Conservation (phyloP, 2,888 invertebrate genomes). For the Gryllus longicercus region DNA sequence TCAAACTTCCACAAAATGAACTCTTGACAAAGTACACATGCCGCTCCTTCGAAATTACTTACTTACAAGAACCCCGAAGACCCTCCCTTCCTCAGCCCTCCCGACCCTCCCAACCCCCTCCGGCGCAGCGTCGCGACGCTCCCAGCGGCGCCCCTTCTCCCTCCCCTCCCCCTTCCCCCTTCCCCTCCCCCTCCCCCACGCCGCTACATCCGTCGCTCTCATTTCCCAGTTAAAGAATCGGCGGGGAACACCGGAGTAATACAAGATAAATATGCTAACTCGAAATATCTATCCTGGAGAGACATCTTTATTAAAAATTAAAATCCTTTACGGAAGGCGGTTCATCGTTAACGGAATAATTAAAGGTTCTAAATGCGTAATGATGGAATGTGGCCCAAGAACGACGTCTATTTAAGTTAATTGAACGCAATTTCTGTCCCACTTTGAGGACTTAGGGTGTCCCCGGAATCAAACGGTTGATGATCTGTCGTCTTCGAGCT, state of each 20-base stretch:
- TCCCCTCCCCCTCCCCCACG: neutral
- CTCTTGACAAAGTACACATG: conserved; percentile 30
- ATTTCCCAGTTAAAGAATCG: conserved; percentile 6
- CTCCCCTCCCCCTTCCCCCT: neutral
- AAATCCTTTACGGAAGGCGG: neutral
- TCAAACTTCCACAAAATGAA: conserved; percentile 27
- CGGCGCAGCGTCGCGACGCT: neutral
- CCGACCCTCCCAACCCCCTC: neutral
- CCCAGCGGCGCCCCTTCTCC: neutral
- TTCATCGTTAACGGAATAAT: neutral
- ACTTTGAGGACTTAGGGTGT: no score
- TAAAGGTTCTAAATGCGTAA: neutral
- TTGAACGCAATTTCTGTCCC: no score
- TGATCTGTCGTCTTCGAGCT: no score
- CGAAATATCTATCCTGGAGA: neutral
- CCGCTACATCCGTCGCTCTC: neutral
- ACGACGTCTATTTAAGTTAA: no score
- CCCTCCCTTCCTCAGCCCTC: neutral
- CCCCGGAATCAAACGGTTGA: no score
- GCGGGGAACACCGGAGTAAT: neutral
- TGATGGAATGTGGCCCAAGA: no score
- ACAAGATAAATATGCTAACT: conserved; percentile 1
- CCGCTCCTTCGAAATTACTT: conserved; percentile 26
- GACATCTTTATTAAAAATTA: neutral
- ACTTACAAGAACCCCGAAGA: conserved; percentile 21